These are phyloP conservation scores for Propithecus deckenii DNA, from an alignment of 2,797 vertebrate species.

Conservation along the genomic window DNA sequence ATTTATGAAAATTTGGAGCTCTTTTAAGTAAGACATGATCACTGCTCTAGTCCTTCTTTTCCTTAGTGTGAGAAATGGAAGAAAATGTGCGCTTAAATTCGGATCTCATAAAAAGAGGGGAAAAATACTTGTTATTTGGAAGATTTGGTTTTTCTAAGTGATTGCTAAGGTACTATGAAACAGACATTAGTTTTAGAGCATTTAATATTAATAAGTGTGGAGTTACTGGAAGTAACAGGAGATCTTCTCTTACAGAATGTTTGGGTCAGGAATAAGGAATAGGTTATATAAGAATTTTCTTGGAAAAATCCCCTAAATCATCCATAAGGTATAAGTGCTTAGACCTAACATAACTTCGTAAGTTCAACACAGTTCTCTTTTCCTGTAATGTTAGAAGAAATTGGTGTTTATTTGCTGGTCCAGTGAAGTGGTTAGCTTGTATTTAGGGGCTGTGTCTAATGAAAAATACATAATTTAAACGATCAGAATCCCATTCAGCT, in stretches of 20 bases:
- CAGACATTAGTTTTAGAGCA: conserved; percentile 16
- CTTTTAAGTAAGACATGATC: conserved; percentile 19
- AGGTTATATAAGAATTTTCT: conserved; percentile 8
- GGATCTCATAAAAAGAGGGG: conserved; percentile 2
- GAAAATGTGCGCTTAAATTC: conserved; percentile 35
- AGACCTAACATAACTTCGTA: not conserved
- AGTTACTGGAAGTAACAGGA: conserved; percentile 29
- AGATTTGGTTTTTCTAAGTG: conserved; percentile 24
- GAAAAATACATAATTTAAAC: conserved; percentile 34
- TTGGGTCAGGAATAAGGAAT: not conserved
- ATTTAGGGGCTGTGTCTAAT: conserved; percentile 4
- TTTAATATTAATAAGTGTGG: not conserved
- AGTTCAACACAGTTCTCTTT: conserved; percentile 10
- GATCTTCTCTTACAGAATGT: not conserved
- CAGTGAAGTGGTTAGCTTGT: conserved; percentile 36
- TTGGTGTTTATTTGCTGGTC: conserved; percentile 5
- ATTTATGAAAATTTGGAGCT: conserved; percentile 3
- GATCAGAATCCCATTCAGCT: conserved; percentile 31
- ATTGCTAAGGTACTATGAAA: not conserved
- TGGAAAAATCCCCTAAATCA: not conserved
- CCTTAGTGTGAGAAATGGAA: conserved; percentile 18
- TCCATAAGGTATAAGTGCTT: not conserved
- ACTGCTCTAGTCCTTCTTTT: not conserved
- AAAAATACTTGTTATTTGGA: conserved; percentile 5
- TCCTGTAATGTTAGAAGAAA: conserved; percentile 27